Evolutionary conservation across 1,140 invertebrate species (phyloP).

Genomic region (Drosophila cardini): DNA sequence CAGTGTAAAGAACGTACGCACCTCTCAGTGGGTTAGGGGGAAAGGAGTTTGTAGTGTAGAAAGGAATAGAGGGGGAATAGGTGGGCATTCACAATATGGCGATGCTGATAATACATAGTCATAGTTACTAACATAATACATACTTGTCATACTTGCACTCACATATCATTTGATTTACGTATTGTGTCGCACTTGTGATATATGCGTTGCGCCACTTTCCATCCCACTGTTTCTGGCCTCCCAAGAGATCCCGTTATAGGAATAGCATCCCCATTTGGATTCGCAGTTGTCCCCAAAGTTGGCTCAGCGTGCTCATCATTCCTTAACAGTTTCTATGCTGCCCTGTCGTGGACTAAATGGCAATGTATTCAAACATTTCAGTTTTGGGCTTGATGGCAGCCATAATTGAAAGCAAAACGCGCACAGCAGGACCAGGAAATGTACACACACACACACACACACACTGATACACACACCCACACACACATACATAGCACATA

Average conservation of each 20-base stretch:
- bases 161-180: constrained; percentile 81
- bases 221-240: not conserved
- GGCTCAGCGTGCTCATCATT: constrained; percentile 22
- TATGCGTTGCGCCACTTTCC: constrained; percentile 56
- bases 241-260: not conserved
- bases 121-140: constrained; percentile 80
- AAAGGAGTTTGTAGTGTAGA: not conserved
- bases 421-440: constrained; percentile 34
- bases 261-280: not conserved
- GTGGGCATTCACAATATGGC: constrained; percentile 55
- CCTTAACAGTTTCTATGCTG: constrained; percentile 13
- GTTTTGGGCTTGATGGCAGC: constrained; percentile 75
- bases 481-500: constrained; percentile 1
- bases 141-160: constrained; percentile 82
- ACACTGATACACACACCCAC: constrained; percentile 9
- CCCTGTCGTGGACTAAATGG: constrained; percentile 61
- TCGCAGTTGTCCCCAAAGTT: not conserved
- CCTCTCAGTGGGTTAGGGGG: not conserved
- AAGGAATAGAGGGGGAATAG: not conserved
- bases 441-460: constrained; percentile 10
- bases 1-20: constrained; percentile 5
- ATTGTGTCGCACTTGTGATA: constrained; percentile 80
- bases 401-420: constrained; percentile 72
- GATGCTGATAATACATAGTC: constrained; percentile 74
- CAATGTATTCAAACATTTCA: constrained; percentile 82